Evolutionary conservation across 2,888 invertebrate genomes (phyloP), one percentile per base, ranked within the genome.

Genomic region (Drosophila anomelani): DNA sequence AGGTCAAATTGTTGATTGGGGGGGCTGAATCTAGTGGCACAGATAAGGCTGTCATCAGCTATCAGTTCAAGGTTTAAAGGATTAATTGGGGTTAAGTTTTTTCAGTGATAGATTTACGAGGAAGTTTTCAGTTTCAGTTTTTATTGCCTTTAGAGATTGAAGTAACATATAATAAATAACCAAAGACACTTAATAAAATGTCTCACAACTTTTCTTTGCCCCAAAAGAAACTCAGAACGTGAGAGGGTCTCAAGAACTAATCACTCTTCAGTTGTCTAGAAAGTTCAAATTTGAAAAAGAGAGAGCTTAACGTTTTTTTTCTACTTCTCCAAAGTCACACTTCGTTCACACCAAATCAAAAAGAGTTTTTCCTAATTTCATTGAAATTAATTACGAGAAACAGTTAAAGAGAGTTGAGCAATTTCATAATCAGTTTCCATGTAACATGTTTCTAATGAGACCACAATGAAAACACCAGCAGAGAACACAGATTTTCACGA

Each of bases 371-470:
- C 26, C 57, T 44, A 59, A 73, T 56, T 63, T 76, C 70, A 69
- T 71, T 61, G 51, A 85, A 85, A 70, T 63, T 71, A 88, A 86
- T 79, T 84, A 85, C 57, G 17, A 57, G 67, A 70, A 85, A 85
- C 85, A 81, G 89, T 88, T 85, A 85, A 81, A 71, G 61, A 34
- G 47, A 39, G 47, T 23, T 62, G 23, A 34, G 38, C 53, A 68
- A 73, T 85, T 87, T 88, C 87, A 76, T 85, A 88, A 85, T 85
- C 87, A 75, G 69, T 76, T 72, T 71, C 72, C 84, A 86, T 85
- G 89, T 87, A 88, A 88, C 84, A 87, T 84, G 89, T 79, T 88
- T 84, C 78, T 87, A 85, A 85, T 85, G 87, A 81, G 85, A 86
- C 79, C 79, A 78, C 63, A 86, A 72, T 62, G 55, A 44, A 51